A percentile compares a stretch with the other conserved stretches of the same genome.
Evolutionary conservation across 2,888 invertebrate species (phyloP).

Genomic region (Volucella inflata): DNA sequence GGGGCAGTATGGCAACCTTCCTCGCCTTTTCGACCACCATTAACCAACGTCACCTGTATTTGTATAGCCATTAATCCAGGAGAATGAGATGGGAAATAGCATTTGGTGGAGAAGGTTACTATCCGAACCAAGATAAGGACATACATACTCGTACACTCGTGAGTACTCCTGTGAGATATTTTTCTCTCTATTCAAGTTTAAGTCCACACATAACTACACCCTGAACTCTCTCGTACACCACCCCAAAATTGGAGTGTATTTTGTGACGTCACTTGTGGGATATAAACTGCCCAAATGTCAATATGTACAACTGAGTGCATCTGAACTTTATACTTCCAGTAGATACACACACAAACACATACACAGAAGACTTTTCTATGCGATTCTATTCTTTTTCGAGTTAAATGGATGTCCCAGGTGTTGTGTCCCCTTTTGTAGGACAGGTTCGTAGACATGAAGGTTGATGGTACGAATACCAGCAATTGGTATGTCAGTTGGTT

Average conservation of each 20-base stretch:
- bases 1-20: constrained; percentile 17
- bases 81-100: constrained; percentile 10
- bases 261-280: constrained; percentile 68
- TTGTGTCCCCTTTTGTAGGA: constrained; percentile 43
- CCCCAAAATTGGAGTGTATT: not conserved
- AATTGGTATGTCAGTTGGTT: no score
- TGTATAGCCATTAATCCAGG: constrained; percentile 14
- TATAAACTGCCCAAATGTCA: constrained; percentile 55
- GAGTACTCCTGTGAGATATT: constrained; percentile 59
- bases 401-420: constrained; percentile 35
- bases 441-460: constrained; percentile 44
- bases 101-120: constrained; percentile 37
- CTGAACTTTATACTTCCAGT: constrained; percentile 44
- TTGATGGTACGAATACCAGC: not conserved
- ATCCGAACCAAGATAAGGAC: constrained; percentile 56
- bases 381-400: constrained; percentile 8
- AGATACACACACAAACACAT: not conserved
- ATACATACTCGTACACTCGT: not conserved
- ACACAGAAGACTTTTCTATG: constrained; percentile 3
- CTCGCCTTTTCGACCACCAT: constrained; percentile 28
- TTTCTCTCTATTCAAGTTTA: constrained; percentile 52
- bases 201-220: constrained; percentile 36
- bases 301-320: constrained; percentile 53
- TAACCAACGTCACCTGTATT: constrained; percentile 30
- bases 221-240: not conserved